Percentiles rank a stretch among this genome's conserved stretches.
Evolutionary conservation across 2,797 vertebrate genomes (phyloP).

Genomic region (Hephaestus fuliginosus): DNA sequence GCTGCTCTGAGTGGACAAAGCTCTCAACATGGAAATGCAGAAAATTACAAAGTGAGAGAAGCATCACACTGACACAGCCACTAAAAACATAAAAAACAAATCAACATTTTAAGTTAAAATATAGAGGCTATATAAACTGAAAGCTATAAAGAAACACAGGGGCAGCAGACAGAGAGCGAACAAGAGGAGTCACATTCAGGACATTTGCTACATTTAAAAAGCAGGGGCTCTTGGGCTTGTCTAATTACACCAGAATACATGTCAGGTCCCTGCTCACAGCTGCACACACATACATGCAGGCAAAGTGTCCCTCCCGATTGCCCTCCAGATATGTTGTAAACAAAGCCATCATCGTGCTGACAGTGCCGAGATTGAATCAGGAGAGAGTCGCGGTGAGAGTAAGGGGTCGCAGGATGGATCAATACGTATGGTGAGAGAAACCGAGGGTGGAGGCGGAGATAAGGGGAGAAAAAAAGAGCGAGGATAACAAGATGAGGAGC

Average conservation of each 20-base stretch:
- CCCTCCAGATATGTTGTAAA: constrained; percentile 60
- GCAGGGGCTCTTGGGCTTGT: constrained; percentile 3
- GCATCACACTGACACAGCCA: background rate
- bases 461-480: background rate
- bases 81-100: background rate
- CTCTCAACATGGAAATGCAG: constrained; percentile 1
- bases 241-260: constrained; percentile 48
- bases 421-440: constrained; percentile 51
- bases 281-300: constrained; percentile 22
- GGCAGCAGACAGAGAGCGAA: background rate
- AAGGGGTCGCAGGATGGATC: constrained; percentile 41
- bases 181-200: constrained; percentile 5
- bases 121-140: background rate
- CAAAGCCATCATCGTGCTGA: constrained; percentile 63
- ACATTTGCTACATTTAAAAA: constrained; percentile 22
- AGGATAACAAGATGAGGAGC: background rate
- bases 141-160: background rate
- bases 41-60: background rate
- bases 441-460: background rate
- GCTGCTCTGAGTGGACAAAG: background rate
- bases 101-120: background rate
- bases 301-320: constrained; percentile 34
- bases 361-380: constrained; percentile 60
- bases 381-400: constrained; percentile 33
- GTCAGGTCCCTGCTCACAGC: constrained; percentile 16